Evolutionary conservation across 2,797 vertebrate species (phyloP), one percentile per base, ranked within the genome.

Genomic region (Sus cebifrons): DNA sequence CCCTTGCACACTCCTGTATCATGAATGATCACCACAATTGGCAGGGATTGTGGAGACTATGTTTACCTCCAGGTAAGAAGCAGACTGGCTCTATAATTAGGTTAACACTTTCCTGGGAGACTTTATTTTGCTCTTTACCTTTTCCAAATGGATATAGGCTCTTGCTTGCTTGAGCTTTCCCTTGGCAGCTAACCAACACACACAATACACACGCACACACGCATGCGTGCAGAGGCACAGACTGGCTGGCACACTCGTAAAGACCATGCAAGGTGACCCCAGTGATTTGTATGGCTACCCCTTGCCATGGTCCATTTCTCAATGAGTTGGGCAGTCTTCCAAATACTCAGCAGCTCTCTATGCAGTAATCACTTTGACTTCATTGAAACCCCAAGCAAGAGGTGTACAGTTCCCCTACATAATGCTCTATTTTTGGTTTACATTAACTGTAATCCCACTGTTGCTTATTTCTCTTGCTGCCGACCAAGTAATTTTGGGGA

Each of bases 231-330:
- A 40, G 0, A 79, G 58, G 62, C 78, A 65, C 84, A 49, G 27
- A 25, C 71, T 70, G 62, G 58, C 65, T 93, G 93, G 49, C 64
- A 82, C 3, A 18, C 67, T 85, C 29, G 18, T 40, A 93, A 91
- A 93, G 75, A 79, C 27, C 84, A 65, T 17, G 70, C 93, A 96
- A 97, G 97, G 94, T 97, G 96, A 96, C 96, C 95, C 92, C 11
- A 9, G 74, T 96, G 84, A 92, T 96, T 82, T 95, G 60, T 49
- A 17, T 56, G 67, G 15, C 83, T 88, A 32, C 29, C n/a, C 86
- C 44, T 95, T 83, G 81, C 65, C 65, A 78, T 17, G 89, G 79
- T 81, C 81, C 65, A 88, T 94, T 94, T 96, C 95, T 93, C 91
- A 95, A 1, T 32, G 83, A 32, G 44, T 27, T 90, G 86, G 94